Conservation (phyloP, 2,888 invertebrate species). For the Cantharis flavilabris region DNA sequence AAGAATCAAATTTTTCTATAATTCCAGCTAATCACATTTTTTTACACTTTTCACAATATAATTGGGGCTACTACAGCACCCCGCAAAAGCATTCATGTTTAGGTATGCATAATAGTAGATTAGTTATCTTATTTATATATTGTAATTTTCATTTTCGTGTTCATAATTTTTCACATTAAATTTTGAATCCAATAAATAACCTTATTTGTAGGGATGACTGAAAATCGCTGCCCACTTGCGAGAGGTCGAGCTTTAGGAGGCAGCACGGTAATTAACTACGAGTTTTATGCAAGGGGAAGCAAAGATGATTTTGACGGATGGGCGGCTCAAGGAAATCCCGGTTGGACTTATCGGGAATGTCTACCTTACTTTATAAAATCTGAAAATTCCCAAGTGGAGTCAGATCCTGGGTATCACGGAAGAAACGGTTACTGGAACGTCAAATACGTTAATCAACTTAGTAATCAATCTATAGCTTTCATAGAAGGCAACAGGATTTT, state of each 20-base stretch:
- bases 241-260: constrained; percentile 36
- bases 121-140: no score
- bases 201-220: constrained; percentile 30
- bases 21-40: background rate
- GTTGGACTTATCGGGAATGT: constrained; percentile 55
- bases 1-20: constrained; percentile 7
- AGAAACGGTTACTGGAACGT: constrained; percentile 69
- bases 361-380: constrained; percentile 47
- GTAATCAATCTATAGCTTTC: constrained; percentile 65
- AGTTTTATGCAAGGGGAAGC: constrained; percentile 34
- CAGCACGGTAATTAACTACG: constrained; percentile 33
- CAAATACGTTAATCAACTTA: constrained; percentile 64
- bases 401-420: constrained; percentile 69
- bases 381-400: constrained; percentile 48
- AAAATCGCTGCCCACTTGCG: constrained; percentile 27
- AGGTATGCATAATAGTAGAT: background rate
- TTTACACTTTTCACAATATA: constrained; percentile 6
- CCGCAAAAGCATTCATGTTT: constrained; percentile 5
- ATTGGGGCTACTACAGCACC: constrained; percentile 13
- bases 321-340: constrained; percentile 35
- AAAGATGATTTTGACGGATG: constrained; percentile 33
- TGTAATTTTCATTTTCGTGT: no score
- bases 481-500: constrained; percentile 64
- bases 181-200: no score
- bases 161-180: no score